A percentile compares a stretch with the other conserved stretches of the same genome.
Evolutionary conservation across 2,113 vertebrate genomes (phyloP).

Genomic region (Dipodomys spectabilis): DNA sequence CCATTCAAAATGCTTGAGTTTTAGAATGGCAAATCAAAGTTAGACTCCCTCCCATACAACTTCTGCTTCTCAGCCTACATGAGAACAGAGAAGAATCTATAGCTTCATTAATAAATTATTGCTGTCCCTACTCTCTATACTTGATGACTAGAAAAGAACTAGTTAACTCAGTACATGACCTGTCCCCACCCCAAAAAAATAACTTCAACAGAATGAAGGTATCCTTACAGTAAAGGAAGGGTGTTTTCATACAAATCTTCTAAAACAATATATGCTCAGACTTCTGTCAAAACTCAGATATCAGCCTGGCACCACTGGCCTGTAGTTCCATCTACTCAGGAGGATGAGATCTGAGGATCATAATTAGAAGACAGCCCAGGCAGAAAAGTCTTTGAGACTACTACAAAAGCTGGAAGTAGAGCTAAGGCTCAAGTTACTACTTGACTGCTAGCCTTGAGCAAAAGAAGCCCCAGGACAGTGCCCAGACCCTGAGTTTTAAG

Average conservation of each 20-base stretch:
- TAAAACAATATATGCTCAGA: conserved; percentile 39
- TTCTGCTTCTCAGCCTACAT: conserved; percentile 9
- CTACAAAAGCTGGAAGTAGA: too few species aligned
- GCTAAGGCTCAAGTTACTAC: too few species aligned
- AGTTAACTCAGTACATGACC: neutral
- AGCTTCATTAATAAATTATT: conserved; percentile 14
- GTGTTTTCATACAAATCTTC: conserved; percentile 39
- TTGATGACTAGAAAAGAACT: conserved; percentile 30
- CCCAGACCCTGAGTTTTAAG: too few species aligned
- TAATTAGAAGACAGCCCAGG: too few species aligned
- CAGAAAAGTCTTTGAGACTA: too few species aligned
- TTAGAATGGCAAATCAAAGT: conserved; percentile 14
- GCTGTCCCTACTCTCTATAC: neutral
- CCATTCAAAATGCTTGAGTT: conserved; percentile 6
- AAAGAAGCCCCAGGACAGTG: too few species aligned
- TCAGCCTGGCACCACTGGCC: too few species aligned
- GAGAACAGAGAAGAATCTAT: neutral
- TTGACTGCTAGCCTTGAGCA: too few species aligned
- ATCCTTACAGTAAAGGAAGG: conserved; percentile 44
- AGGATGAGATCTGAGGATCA: too few species aligned
- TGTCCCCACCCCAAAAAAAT: conserved; percentile 42
- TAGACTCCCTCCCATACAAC: neutral
- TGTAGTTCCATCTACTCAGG: too few species aligned
- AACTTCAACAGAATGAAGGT: neutral
- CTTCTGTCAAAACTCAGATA: conserved; percentile 7